Percentiles rank a stretch among this genome's conserved stretches.
These are phyloP conservation scores for Pangasius krempfi DNA, from an alignment of 2,797 vertebrate genomes.

Conservation along the genomic window DNA sequence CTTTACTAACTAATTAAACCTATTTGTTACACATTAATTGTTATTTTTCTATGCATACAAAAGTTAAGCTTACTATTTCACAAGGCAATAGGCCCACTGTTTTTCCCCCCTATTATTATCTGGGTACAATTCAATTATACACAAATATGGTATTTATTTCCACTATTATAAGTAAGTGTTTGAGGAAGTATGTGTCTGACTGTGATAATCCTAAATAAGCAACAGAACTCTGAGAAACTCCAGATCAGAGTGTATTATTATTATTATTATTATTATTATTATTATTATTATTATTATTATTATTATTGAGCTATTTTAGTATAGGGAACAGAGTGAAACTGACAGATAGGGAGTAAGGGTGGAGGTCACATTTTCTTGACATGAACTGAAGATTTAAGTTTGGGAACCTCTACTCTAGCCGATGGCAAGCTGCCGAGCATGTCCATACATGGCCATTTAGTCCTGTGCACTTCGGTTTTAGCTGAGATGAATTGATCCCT, in stretches of 20 bases:
- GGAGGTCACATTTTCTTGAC: constrained; percentile 10
- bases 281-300: neutral
- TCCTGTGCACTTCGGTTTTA: neutral
- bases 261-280: neutral
- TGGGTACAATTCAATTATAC: neutral
- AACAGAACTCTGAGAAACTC: neutral
- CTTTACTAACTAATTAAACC: neutral
- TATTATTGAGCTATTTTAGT: neutral
- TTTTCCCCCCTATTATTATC: neutral
- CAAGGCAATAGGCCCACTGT: neutral
- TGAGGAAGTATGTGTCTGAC: neutral
- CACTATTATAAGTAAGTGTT: neutral
- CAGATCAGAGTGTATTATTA: neutral
- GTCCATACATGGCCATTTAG: neutral
- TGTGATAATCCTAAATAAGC: neutral
- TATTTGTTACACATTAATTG: neutral
- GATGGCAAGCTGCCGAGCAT: neutral
- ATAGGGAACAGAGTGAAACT: neutral
- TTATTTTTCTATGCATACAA: neutral
- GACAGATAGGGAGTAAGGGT: too few species aligned
- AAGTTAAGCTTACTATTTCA: neutral
- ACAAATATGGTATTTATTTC: neutral
- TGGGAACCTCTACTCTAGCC: neutral
- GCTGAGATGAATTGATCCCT: neutral
- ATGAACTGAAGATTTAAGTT: constrained; percentile 17